phyloP scores from a whole-genome alignment of 2,888 invertebrate species.

The Polymixis lichenea region DNA sequence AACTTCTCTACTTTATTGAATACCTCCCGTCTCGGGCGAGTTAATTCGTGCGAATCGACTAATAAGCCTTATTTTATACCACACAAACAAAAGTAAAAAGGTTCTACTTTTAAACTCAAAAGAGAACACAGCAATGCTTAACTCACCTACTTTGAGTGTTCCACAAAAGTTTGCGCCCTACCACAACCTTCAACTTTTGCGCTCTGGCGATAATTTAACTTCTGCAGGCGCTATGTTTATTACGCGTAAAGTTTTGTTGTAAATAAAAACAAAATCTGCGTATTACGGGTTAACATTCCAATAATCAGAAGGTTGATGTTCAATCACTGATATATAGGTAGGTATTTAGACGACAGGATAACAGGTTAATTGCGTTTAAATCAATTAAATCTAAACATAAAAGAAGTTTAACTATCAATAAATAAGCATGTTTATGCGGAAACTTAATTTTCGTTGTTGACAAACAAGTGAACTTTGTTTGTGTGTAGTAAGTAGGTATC shows the following conservation, averaged over 20 bases:
- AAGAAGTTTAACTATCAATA: constrained; percentile 49
- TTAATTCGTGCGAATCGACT: too few species aligned
- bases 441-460: constrained; percentile 27
- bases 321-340: constrained; percentile 38
- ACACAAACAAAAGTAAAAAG: too few species aligned
- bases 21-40: too few species aligned
- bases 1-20: too few species aligned
- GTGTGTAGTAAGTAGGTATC: neutral
- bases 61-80: neutral
- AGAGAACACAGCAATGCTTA: neutral
- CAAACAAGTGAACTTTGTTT: constrained; percentile 30
- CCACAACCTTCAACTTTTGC: too few species aligned
- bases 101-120: neutral
- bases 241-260: neutral
- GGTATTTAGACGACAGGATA: constrained; percentile 33
- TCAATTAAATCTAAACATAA: constrained; percentile 53
- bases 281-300: constrained; percentile 47
- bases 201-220: neutral
- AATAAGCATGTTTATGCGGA: constrained; percentile 34
- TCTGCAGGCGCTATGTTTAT: too few species aligned
- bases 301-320: constrained; percentile 41
- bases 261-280: neutral
- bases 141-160: neutral
- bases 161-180: neutral
- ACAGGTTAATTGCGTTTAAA: constrained; percentile 49